Evolutionary conservation across 2,113 vertebrate species (phyloP), one percentile per base, ranked within the genome.

Genomic region (Leptobrachium ailaonicum): DNA sequence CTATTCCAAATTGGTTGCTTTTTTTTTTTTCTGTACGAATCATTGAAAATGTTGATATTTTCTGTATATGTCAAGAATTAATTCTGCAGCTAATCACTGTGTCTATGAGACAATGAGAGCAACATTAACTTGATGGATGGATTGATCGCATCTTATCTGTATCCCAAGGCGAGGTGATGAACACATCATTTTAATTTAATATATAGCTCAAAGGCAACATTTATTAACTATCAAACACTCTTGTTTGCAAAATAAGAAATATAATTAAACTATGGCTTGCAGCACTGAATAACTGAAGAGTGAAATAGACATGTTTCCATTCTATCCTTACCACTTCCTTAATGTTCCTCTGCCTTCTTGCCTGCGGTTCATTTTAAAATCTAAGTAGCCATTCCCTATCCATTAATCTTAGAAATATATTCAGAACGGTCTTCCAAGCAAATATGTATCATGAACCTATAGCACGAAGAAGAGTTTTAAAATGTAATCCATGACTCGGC

Each of bases 241-340:
- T 77, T 66, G 83, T 84, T 82, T 71, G 68, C 54, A 50, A 76
- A 67, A 12, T 41, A 32, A 14, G 53, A 68, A 76, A 77, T 11
- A 70, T 63, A 83, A 83, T 84, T 84, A 84, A 82, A 82, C 76
- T 0, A 62, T 79, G 79, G 64, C 72, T 83, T 69, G 66, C 50
- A 82, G 75, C 66, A 76, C 32, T 79, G 75, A 78, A 14, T 82
- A 79, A 50, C 44, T 83, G 73, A 71, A 62, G 71, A 81, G 56
- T 77, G 13, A 60, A 79, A 11, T 79, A 60, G 56, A 11, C 68
- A 41, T 66, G 70, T 71, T 73, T 9, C 76, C 53, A 83, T 56
- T 7, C 50, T 50, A 82, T 85, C 69, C 77, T 73, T 56, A 74
- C 2, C 73, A 67, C 66, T 53, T 83, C 75, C 10, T 58, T 76